Evolutionary conservation across 2,797 vertebrate species (phyloP), one percentile per base, ranked within the genome.

Genomic region (Gadopsis marmoratus): DNA sequence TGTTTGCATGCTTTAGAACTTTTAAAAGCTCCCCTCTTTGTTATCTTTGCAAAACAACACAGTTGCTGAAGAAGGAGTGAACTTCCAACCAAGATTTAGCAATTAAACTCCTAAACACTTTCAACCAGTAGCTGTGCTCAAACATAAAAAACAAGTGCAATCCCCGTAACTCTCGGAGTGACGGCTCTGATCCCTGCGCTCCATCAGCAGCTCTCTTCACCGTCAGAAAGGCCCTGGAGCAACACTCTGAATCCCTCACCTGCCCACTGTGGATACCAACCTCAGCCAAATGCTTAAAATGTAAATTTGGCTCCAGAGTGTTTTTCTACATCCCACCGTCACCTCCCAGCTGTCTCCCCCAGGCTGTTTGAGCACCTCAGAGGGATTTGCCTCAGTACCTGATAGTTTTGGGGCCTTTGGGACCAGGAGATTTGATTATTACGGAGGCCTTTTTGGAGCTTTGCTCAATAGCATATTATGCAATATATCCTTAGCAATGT

Each of bases 241-340:
- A n/a, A n/a, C 68, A 54, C 60, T 35, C 31, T 54, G 53, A 54
- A 59, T 26, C 54, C 33, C 8, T 33, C 11, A 75, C 73, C 82
- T 76, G 63, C 35, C 50, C 23, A 1, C 23, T 39, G 35, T 50
- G 26, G 62, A 67, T 39, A 63, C 41, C 68, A 19, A 35, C 45
- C 0, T 35, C 45, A 77, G 70, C 76, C 64, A 64, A 73, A 64
- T 26, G 68, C 74, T 74, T 68, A 29, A 83, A 75, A 73, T 71
- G 53, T 50, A 71, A 76, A 83, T 68, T 56, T 33, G 10, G n/a
- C 56, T 72, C 10, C 31, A 45, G 13, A 64, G 61, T 47, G 41
- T 79, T 71, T 47, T 21, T 51, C 69, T 64, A 4, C 70, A n/a
- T 69, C 53, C 73, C 65, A 50, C 56, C 10, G 67, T 81, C 47